Evolutionary conservation across 1,140 invertebrate genomes (phyloP).

Genomic region (Leptonema lineaticorne): DNA sequence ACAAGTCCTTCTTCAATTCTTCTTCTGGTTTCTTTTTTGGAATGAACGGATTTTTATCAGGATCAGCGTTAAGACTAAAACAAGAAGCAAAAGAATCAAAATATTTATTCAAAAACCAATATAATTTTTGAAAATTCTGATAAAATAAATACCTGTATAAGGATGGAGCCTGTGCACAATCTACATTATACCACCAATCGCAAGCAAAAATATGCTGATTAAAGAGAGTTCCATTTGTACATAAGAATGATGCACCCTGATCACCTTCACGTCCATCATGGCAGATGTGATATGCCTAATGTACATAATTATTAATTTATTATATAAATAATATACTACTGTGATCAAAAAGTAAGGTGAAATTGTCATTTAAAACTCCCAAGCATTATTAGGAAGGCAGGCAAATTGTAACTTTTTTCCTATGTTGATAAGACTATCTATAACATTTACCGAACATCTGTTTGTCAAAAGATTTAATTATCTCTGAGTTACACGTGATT

Average conservation of each 20-base stretch:
- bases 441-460: too few species aligned
- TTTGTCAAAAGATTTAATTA: too few species aligned
- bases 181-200: conserved; percentile 93
- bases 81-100: background rate
- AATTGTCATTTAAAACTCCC: too few species aligned
- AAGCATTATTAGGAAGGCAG: too few species aligned
- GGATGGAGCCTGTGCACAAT: conserved; percentile 68
- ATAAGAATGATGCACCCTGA: conserved; percentile 79
- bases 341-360: too few species aligned
- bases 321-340: too few species aligned
- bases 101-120: conserved; percentile 2
- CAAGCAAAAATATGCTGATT: conserved; percentile 85
- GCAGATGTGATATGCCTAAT: conserved; percentile 79
- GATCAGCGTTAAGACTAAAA: conserved; percentile 73
- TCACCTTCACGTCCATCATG: conserved; percentile 80
- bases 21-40: conserved; percentile 68
- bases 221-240: conserved; percentile 86
- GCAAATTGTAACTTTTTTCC: too few species aligned
- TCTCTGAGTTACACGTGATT: too few species aligned
- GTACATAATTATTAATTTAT: conserved; percentile 29
- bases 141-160: conserved; percentile 71
- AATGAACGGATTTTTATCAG: conserved; percentile 74
- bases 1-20: conserved; percentile 38
- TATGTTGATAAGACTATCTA: too few species aligned
- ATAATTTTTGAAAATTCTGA: conserved; percentile 38